A percentile compares a stretch with the other conserved stretches of the same genome.
Conservation (phyloP, 2,888 invertebrate species). For the Chrysolina haemoptera region DNA sequence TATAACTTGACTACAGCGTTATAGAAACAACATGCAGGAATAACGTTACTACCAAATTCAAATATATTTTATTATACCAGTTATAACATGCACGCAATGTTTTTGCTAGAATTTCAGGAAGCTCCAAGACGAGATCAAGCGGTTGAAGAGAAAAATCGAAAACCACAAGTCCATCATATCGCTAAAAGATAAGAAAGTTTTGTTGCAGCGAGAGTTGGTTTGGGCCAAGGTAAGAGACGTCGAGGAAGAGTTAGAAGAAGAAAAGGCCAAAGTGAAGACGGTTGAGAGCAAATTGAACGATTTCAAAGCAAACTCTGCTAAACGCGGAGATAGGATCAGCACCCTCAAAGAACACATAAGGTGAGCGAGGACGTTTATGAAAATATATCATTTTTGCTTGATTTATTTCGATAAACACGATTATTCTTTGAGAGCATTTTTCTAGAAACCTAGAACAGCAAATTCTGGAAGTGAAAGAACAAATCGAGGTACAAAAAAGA, state of each 20-base stretch:
- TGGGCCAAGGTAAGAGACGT: constrained; percentile 64
- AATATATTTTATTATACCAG: too few species aligned
- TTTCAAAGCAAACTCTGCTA: constrained; percentile 45
- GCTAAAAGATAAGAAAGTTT: constrained; percentile 60
- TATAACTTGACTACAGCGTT: too few species aligned
- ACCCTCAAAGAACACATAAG: constrained; percentile 36
- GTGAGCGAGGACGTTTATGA: neutral
- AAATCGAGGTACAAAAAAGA: constrained; percentile 66
- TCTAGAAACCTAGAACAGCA: constrained; percentile 57
- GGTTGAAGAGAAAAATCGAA: constrained; percentile 59
- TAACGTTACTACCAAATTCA: too few species aligned
- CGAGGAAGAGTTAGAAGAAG: constrained; percentile 62
- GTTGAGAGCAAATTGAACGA: constrained; percentile 47
- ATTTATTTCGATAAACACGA: too few species aligned
- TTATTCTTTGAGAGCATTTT: constrained; percentile 23
- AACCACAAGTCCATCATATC: constrained; percentile 61
- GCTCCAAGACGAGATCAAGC: constrained; percentile 58
- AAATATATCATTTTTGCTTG: neutral
- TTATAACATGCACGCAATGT: neutral
- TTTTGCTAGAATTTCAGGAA: constrained; percentile 50
- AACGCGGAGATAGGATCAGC: constrained; percentile 47
- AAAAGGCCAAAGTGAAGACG: constrained; percentile 40
- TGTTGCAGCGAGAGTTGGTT: constrained; percentile 62
- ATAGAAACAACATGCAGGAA: too few species aligned
- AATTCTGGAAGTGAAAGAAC: constrained; percentile 64